A percentile compares a stretch with the other conserved stretches of the same genome.
phyloP scores from a whole-genome alignment of 2,888 invertebrate genomes.

The Cosmia trapezina region DNA sequence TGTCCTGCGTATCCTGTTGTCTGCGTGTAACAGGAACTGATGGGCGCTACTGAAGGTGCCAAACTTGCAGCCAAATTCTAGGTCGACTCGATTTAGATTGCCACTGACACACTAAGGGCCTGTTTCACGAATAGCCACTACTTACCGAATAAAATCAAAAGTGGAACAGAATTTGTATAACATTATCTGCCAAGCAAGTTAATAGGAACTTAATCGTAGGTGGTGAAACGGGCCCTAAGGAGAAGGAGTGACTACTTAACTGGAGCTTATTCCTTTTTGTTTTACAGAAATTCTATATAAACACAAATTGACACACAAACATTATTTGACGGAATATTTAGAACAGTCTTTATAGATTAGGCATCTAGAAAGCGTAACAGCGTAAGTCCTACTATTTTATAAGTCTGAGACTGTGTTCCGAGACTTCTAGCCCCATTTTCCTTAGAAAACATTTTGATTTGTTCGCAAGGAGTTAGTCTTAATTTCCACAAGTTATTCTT shows the following conservation, averaged over 20 bases:
- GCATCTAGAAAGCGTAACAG: neutral
- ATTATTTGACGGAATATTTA: neutral
- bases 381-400: neutral
- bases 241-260: neutral
- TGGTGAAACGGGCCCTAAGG: too few relatives aligned
- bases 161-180: too few relatives aligned
- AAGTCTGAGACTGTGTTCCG: neutral
- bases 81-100: neutral
- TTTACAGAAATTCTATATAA: neutral
- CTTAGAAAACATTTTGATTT: slow-evolving; percentile 33
- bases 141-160: too few relatives aligned
- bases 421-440: neutral
- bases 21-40: too few relatives aligned
- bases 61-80: neutral
- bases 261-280: neutral
- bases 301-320: neutral
- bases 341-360: too few relatives aligned
- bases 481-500: slow-evolving; percentile 22
- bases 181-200: too few relatives aligned
- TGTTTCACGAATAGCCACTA: too few relatives aligned
- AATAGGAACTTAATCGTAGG: too few relatives aligned
- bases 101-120: neutral
- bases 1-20: neutral
- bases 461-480: slow-evolving; percentile 16
- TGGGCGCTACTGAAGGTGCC: neutral